These are phyloP conservation scores for Apis cerana DNA, from an alignment of 1,140 invertebrate genomes.

Conservation along the genomic window DNA sequence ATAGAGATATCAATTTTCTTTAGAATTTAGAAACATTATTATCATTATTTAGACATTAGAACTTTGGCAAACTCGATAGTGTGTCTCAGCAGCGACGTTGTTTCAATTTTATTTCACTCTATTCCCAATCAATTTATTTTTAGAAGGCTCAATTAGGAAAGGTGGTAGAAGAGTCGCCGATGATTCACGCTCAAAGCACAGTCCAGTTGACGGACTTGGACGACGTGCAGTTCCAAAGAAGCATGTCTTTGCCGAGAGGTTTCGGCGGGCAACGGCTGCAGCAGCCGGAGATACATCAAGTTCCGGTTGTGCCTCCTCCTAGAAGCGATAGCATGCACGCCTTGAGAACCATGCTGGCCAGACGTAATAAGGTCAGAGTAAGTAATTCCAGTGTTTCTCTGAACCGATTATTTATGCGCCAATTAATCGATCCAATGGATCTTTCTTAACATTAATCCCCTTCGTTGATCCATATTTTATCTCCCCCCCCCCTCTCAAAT, in stretches of 20 bases:
- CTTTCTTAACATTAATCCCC: neutral
- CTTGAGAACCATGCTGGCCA: constrained; percentile 76
- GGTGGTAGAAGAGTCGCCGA: constrained; percentile 72
- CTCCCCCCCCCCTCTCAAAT: too few relatives aligned
- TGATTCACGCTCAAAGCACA: constrained; percentile 73
- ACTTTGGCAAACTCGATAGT: too few relatives aligned
- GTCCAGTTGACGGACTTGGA: constrained; percentile 73
- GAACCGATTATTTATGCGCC: neutral
- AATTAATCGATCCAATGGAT: neutral
- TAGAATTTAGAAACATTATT: neutral
- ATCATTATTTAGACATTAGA: too few relatives aligned
- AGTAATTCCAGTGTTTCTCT: constrained; percentile 19
- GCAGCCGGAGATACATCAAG: constrained; percentile 66
- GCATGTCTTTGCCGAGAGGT: constrained; percentile 80
- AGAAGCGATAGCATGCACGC: constrained; percentile 80
- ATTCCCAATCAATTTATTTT: constrained; percentile 41
- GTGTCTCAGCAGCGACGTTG: neutral
- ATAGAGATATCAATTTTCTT: too few relatives aligned
- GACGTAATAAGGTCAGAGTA: constrained; percentile 76
- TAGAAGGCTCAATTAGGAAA: constrained; percentile 73
- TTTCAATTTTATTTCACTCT: neutral
- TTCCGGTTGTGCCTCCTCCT: constrained; percentile 77
- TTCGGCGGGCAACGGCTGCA: constrained; percentile 74
- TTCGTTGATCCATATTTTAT: neutral
- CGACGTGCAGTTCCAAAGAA: constrained; percentile 75